Base-by-base conservation (phyloP, 2,888 invertebrate species). In the Cryptocephalus primarius region DNA sequence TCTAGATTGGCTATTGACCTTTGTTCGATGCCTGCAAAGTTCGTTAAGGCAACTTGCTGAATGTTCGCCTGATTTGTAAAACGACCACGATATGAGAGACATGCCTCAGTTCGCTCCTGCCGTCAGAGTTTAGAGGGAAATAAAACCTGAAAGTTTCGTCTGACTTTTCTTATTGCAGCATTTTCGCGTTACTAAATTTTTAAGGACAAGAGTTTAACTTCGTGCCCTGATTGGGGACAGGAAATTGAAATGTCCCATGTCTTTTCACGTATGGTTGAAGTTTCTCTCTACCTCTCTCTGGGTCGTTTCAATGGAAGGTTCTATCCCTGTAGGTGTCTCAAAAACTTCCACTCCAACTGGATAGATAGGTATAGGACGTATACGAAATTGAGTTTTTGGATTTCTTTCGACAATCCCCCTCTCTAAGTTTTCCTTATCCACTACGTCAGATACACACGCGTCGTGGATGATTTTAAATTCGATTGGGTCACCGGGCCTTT, bases 1-100 rank as follows among this genome's bases (percentile, higher is more conserved):
- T 55, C 57, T 58, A 58, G 59, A 63, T 63, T 63, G 61, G 55
- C 60, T 60, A 64, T 64, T 63, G 63, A 62, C 60, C 58, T 61
- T 59, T 58, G 60, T 58, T 57, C 58, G 58, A 55, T 56, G 57
- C 57, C 56, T 51, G 54, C 53, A 54, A 53, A 59, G 60, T 62
- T 64, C 62, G 62, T 63, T 63, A 63, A 57, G 60, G 52, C 58
- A 61, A 62, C 58, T 63, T 64, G 62, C 60, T 65, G 62, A 63
- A 64, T 63, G 65, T 63, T 62, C 52, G 61, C 55, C 60, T 64
- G 63, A 65, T 65, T 65, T 64, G 63, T 64, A 64, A 64, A 64
- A 63, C 55, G 60, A 55, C 64, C 63, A 63, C 63, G 63, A 59
- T 60, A 63, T 59, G 57, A 60, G 54, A 55, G 54, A 55, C 58